Evolutionary conservation across 2,797 vertebrate genomes (phyloP).

Genomic region (Eidolon dupreanum): DNA sequence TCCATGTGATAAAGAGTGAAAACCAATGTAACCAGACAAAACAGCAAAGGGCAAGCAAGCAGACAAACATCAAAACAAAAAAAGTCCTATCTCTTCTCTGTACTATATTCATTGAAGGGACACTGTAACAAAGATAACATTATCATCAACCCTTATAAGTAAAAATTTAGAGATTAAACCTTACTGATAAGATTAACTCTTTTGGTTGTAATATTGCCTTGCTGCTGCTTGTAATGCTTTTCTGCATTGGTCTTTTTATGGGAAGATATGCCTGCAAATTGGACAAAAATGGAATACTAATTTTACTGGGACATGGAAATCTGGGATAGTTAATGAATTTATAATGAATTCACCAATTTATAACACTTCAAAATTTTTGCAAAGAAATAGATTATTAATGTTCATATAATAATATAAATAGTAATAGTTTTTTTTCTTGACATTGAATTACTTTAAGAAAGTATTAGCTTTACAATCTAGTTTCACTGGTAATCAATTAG

Average conservation of each 20-base stretch:
- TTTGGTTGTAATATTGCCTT: background rate
- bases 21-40: background rate
- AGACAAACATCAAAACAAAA: background rate
- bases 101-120: background rate
- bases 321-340: background rate
- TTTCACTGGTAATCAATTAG: slow-evolving; percentile 49
- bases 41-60: background rate
- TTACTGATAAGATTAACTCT: background rate
- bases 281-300: background rate
- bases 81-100: background rate
- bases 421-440: slow-evolving; percentile 18
- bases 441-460: slow-evolving; percentile 11
- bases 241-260: background rate
- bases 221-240: background rate
- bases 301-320: background rate
- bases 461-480: background rate
- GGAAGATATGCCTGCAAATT: background rate
- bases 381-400: background rate
- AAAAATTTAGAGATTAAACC: background rate
- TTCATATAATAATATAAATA: background rate
- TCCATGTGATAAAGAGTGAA: background rate
- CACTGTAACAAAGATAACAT: background rate
- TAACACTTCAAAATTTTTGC: background rate
- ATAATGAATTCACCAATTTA: background rate
- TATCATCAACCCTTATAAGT: background rate